Percentiles rank a stretch among this genome's conserved stretches.
Evolutionary conservation across 2,797 vertebrate genomes (phyloP).

Genomic region (Sebastes umbrosus): DNA sequence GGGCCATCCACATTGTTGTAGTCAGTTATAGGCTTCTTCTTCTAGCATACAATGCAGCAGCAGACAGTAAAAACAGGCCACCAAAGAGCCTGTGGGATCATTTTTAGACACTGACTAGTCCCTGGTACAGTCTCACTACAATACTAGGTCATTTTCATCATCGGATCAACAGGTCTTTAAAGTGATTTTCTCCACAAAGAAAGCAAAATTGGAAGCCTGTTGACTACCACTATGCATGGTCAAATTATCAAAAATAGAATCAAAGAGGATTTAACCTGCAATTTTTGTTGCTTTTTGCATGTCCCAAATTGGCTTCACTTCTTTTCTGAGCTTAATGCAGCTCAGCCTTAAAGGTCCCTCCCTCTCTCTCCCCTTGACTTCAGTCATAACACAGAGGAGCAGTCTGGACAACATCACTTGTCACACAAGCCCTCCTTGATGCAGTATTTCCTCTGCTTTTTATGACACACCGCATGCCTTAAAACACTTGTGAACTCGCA

Average conservation of each 20-base stretch:
- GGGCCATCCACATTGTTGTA: slow-evolving; percentile 1
- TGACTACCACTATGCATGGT: not conserved
- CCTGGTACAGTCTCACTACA: not conserved
- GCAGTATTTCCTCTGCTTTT: slow-evolving; percentile 66
- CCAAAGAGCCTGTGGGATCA: not conserved
- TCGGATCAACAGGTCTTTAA: slow-evolving; percentile 18
- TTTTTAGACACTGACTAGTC: not conserved
- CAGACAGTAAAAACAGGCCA: slow-evolving; percentile 6
- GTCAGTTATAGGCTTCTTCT: slow-evolving; percentile 9
- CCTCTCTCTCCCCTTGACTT: slow-evolving; percentile 36
- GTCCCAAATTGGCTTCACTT: slow-evolving; percentile 33
- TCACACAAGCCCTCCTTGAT: slow-evolving; percentile 60
- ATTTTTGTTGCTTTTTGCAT: not conserved
- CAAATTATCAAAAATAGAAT: not conserved
- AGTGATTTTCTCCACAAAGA: not conserved
- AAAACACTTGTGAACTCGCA: slow-evolving; percentile 33
- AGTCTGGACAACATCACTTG: slow-evolving; percentile 75
- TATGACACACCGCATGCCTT: slow-evolving; percentile 44
- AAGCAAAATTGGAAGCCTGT: not conserved
- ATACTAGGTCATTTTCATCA: not conserved
- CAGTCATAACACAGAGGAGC: slow-evolving; percentile 60
- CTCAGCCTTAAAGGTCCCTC: slow-evolving; percentile 17
- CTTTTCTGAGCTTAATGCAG: slow-evolving; percentile 15
- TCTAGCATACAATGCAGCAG: not conserved
- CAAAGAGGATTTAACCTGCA: not conserved